phyloP scores from a whole-genome alignment of 2,797 vertebrate species.

The Enteromius paludinosus region DNA sequence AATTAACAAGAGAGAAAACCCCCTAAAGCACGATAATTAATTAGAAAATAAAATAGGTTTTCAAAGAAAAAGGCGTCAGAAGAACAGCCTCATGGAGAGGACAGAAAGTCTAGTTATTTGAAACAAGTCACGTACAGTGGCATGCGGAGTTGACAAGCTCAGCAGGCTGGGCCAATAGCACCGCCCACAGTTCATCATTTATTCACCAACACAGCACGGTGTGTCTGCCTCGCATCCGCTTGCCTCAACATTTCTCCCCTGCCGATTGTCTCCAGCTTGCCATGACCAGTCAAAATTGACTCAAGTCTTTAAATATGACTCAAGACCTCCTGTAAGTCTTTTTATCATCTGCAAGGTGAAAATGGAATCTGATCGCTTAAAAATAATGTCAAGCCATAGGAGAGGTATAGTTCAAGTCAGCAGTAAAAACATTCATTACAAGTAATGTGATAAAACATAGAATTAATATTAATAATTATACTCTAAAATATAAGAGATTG shows the following conservation, averaged over 20 bases:
- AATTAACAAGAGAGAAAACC: slow-evolving; percentile 41
- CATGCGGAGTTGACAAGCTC: slow-evolving; percentile 72
- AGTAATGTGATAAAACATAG: no score
- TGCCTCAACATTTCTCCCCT: slow-evolving; percentile 77
- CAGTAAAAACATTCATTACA: neutral
- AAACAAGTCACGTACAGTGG: slow-evolving; percentile 40
- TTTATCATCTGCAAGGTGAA: neutral
- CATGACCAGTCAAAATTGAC: slow-evolving; percentile 18
- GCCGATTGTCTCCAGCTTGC: slow-evolving; percentile 65
- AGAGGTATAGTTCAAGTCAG: neutral
- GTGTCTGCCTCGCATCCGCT: slow-evolving; percentile 70
- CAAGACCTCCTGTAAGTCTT: neutral
- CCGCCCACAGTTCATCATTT: slow-evolving; percentile 80
- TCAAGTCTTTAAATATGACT: neutral
- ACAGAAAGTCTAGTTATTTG: slow-evolving; percentile 26
- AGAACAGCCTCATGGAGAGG: neutral
- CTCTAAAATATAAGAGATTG: no score
- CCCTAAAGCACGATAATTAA: slow-evolving; percentile 43
- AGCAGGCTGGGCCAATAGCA: slow-evolving; percentile 67
- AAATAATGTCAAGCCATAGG: neutral
- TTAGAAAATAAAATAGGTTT: slow-evolving; percentile 44
- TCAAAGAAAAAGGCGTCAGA: neutral
- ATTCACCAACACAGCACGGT: slow-evolving; percentile 81
- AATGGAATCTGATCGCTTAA: neutral
- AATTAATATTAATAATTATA: no score